Percentiles rank a stretch among this genome's conserved stretches.
Conservation (phyloP, 2,888 invertebrate genomes). For the Adineta ricciae region DNA sequence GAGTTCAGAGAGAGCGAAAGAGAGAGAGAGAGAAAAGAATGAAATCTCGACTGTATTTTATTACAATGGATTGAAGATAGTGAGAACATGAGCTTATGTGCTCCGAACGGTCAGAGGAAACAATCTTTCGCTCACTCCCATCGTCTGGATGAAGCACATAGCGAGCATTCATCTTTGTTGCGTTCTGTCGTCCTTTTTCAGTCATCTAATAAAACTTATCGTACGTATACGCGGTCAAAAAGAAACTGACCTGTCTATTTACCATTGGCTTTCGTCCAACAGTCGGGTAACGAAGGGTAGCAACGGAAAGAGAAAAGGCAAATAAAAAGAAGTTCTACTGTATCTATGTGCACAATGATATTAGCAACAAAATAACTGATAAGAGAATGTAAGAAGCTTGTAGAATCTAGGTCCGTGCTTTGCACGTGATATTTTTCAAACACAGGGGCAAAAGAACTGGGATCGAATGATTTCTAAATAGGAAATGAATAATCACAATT, state of each 20-base stretch:
- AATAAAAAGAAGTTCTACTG: not conserved
- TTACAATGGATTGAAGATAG: not conserved
- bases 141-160: not conserved
- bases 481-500: not conserved
- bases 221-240: not conserved
- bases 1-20: not conserved
- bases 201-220: not conserved
- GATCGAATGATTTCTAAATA: not conserved
- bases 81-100: not conserved
- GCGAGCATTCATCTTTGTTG: constrained; percentile 13
- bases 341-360: not conserved
- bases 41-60: not conserved
- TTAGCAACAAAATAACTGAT: not conserved
- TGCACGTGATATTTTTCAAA: no score
- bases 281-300: not conserved
- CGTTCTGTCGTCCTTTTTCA: not conserved
- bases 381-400: no score
- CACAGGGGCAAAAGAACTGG: not conserved
- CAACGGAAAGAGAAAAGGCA: not conserved
- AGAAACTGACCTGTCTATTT: not conserved
- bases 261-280: not conserved
- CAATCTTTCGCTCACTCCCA: not conserved
- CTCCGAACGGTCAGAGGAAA: not conserved
- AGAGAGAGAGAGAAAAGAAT: not conserved
- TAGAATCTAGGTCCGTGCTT: no score